Percentiles rank a stretch among this genome's conserved stretches.
Conservation (phyloP, 2,797 vertebrate genomes). For the Fundulus diaphanus region DNA sequence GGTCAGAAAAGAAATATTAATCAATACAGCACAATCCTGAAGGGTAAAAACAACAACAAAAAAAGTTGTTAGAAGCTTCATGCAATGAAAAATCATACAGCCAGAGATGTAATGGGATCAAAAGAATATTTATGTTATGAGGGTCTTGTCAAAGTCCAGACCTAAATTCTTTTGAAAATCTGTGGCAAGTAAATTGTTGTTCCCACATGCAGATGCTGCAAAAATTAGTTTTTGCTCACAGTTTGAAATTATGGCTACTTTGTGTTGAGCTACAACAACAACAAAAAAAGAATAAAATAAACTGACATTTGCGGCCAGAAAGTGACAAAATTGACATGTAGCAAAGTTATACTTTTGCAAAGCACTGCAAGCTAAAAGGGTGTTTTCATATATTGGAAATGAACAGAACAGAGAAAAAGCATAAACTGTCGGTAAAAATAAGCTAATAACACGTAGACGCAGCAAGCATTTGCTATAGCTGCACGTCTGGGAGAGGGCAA, state of each 20-base stretch:
- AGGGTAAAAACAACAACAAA: background rate
- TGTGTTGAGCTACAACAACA: background rate
- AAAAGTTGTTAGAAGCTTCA: background rate
- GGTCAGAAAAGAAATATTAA: background rate
- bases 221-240: background rate
- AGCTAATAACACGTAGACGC: conserved; percentile 4
- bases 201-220: background rate
- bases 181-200: background rate
- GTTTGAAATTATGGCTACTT: background rate
- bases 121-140: background rate
- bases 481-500: conserved; percentile 24
- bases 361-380: background rate
- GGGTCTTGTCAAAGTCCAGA: background rate
- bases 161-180: background rate
- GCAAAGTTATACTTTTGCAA: background rate
- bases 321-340: background rate
- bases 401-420: conserved; percentile 17
- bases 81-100: background rate
- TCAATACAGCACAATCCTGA: too few species aligned
- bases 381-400: background rate
- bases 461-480: conserved; percentile 25
- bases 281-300: background rate
- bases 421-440: conserved; percentile 23
- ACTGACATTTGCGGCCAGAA: background rate
- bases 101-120: background rate